Evolutionary conservation across 2,888 invertebrate genomes (phyloP).

Genomic region (Hirudinaria manillensis): DNA sequence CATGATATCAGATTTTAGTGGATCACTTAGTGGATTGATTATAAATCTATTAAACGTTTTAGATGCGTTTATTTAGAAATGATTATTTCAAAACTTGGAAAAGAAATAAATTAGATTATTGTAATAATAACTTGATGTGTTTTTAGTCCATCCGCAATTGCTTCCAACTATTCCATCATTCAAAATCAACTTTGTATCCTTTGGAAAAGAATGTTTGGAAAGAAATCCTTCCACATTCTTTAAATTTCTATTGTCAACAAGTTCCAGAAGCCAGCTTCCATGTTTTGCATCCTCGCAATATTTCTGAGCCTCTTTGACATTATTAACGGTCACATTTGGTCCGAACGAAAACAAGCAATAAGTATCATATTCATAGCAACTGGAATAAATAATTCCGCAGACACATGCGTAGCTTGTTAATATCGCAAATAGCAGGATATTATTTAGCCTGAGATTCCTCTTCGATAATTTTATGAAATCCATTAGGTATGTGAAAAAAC

Average conservation of each 20-base stretch:
- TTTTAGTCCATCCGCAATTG: not conserved
- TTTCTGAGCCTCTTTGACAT: not conserved
- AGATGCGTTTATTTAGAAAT: too few species aligned
- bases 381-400: too few species aligned
- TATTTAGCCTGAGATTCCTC: too few species aligned
- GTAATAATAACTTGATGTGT: not conserved
- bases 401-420: too few species aligned
- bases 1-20: too few species aligned
- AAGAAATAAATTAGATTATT: too few species aligned
- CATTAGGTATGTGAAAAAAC: too few species aligned
- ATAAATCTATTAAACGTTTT: too few species aligned
- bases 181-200: not conserved
- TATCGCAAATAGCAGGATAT: too few species aligned
- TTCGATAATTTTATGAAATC: too few species aligned
- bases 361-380: not conserved
- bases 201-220: not conserved
- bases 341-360: not conserved
- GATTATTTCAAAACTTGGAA: too few species aligned
- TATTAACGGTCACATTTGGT: slow-evolving; percentile 2
- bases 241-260: not conserved
- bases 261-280: not conserved
- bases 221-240: not conserved
- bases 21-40: too few species aligned
- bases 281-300: not conserved
- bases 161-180: not conserved